phyloP scores from a whole-genome alignment of 1,140 invertebrate species.

The Dinothrombium tinctorium region DNA sequence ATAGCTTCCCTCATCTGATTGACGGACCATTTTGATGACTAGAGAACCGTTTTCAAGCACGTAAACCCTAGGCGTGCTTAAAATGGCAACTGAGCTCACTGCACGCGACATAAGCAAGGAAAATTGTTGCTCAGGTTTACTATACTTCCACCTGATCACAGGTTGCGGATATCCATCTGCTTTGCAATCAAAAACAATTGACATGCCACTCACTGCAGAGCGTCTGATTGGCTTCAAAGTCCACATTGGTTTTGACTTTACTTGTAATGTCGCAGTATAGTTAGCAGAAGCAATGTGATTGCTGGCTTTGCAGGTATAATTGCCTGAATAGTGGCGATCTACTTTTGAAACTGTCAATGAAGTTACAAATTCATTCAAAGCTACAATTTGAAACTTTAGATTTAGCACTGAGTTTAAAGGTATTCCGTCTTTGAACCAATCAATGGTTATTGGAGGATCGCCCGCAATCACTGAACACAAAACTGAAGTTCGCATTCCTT shows the following conservation, averaged over 20 bases:
- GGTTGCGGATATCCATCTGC: constrained; percentile 17
- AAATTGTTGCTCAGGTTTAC: no score
- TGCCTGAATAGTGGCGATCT: constrained; percentile 42
- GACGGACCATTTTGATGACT: constrained; percentile 13
- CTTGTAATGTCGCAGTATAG: constrained; percentile 50
- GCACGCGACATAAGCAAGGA: not conserved
- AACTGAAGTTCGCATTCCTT: constrained; percentile 16
- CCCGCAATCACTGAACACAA: constrained; percentile 16
- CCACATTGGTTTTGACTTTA: constrained; percentile 28
- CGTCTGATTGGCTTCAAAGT: constrained; percentile 13
- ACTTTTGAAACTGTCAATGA: constrained; percentile 45
- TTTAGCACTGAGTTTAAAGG: not conserved
- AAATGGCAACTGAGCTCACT: constrained; percentile 7
- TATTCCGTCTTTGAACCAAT: constrained; percentile 49
- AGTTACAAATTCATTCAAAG: constrained; percentile 16
- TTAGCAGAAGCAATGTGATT: constrained; percentile 50
- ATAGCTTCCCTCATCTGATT: constrained; percentile 21
- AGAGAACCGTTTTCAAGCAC: constrained; percentile 18
- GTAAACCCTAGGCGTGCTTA: constrained; percentile 17
- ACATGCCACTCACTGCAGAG: constrained; percentile 13
- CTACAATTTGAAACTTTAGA: constrained; percentile 14
- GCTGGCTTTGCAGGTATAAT: constrained; percentile 54
- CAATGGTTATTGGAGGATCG: constrained; percentile 41
- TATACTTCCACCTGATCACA: constrained; percentile 18
- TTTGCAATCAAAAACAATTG: constrained; percentile 17